These are phyloP conservation scores for Reinhardtius hippoglossoides DNA, from an alignment of 2,113 vertebrate genomes.

Conservation along the genomic window DNA sequence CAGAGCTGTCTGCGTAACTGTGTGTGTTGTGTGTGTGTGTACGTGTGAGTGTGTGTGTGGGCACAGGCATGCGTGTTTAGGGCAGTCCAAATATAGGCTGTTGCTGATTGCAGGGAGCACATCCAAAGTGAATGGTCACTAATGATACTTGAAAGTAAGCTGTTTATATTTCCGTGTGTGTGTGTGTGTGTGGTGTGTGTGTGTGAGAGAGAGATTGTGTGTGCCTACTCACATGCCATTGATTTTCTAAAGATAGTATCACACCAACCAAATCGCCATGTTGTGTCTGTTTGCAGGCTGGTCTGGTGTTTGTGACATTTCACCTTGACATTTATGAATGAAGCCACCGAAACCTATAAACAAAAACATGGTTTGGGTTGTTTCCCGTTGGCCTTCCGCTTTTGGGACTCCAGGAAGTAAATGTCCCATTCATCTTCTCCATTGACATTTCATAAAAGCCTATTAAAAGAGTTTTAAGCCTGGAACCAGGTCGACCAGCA, in stretches of 20 bases:
- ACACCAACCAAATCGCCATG: constrained; percentile 27
- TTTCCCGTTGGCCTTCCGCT: not conserved
- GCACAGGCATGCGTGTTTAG: constrained; percentile 16
- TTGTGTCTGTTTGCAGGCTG: constrained; percentile 24
- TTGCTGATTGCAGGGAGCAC: constrained; percentile 56
- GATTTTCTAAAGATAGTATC: constrained; percentile 50
- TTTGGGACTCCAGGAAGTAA: too few species aligned
- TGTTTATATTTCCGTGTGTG: constrained; percentile 34
- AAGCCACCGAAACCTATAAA: constrained; percentile 24
- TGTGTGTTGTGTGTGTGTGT: constrained; percentile 11
- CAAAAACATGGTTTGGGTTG: not conserved
- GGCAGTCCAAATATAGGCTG: constrained; percentile 9
- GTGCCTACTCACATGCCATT: not conserved
- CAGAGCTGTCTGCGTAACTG: constrained; percentile 57
- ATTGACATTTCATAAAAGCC: too few species aligned
- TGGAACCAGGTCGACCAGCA: too few species aligned
- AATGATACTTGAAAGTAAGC: constrained; percentile 62
- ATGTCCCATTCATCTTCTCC: not conserved
- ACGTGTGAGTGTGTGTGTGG: constrained; percentile 15
- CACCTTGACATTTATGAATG: constrained; percentile 43
- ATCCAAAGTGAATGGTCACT: constrained; percentile 53
- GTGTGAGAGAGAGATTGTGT: not conserved
- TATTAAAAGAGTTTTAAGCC: too few species aligned
- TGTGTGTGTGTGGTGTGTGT: not conserved
- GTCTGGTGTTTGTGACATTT: constrained; percentile 38